These are phyloP conservation scores for Pterostichus niger DNA, from an alignment of 2,888 invertebrate genomes.

Conservation along the genomic window DNA sequence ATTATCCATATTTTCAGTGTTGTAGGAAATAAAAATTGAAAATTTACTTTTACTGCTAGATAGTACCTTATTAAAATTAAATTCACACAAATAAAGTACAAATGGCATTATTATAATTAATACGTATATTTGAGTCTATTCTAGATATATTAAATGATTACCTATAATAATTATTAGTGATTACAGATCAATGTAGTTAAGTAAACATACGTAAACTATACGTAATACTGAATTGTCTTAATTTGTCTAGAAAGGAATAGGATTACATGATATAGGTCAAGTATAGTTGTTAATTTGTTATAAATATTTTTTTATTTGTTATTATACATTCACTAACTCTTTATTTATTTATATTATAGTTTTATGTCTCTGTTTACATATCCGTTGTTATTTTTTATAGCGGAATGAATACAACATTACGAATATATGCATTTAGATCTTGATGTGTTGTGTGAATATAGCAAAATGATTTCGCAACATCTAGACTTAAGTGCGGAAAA, in stretches of 20 bases:
- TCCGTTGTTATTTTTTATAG: conserved; percentile 4
- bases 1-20: no score
- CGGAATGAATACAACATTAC: not conserved
- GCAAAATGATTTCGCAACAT: conserved; percentile 26
- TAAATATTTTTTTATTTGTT: not conserved
- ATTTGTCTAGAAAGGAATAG: conserved; percentile 8
- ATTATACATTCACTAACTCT: not conserved
- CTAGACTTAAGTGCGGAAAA: conserved; percentile 15
- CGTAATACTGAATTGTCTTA: not conserved
- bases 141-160: conserved; percentile 6
- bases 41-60: no score
- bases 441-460: not conserved
- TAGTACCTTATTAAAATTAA: no score
- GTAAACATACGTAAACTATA: not conserved
- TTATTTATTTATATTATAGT: not conserved
- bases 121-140: not conserved
- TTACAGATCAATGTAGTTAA: not conserved
- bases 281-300: not conserved
- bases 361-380: conserved; percentile 15
- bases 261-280: conserved; percentile 6
- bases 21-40: no score
- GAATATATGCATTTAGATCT: not conserved
- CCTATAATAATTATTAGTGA: conserved; percentile 1
- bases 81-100: no score
- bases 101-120: no score